Evolutionary conservation across 2,113 vertebrate species (phyloP), one percentile per base, ranked within the genome.

Genomic region (Gallinago undulata): DNA sequence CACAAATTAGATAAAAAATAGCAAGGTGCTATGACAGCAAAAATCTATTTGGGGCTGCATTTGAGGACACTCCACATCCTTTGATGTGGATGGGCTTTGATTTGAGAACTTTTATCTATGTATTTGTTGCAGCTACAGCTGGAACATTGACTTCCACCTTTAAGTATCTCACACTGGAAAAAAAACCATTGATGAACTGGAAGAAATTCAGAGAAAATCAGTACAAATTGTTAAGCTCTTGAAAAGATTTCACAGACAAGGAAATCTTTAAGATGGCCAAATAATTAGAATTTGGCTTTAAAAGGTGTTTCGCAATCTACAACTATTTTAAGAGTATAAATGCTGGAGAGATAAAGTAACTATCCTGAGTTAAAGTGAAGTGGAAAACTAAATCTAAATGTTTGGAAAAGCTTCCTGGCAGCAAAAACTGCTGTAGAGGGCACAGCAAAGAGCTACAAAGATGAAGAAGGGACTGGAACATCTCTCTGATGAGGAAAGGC

Each of bases 161-260:
- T 19, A 68, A 84, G 66, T 28, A 53, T 43, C 72, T 94, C 41
- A 56, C 88, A 60, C 24, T 35, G 92, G 63, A 39, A 62, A 82
- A 73, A 72, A 78, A 57, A 8, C 16, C 0, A 2, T 3, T 43
- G 25, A 80, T 48, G n/a, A 90, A 60, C 60, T 90, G 72, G 68
- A 93, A 73, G 33, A 74, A 62, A 30, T 84, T 93, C 73, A 92
- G 80, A 90, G 60, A 74, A 84, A 93, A 92, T 66, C 47, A 90
- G 8, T 39, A 47, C 56, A 93, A 72, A 84, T 84, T 87, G 37
- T 73, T 78, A 47, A 74, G 83, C 68, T 74, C 76, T 86, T 90
- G 79, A 73, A 84, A 96, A 31, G 51, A 55, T 77, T 86, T 81
- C 68, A 35, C n/a, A 81, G 80, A 59, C 57, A 68, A 78, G 60